Base-by-base conservation (phyloP, 1,140 invertebrate species). In the Ditylenchus dipsaci region DNA sequence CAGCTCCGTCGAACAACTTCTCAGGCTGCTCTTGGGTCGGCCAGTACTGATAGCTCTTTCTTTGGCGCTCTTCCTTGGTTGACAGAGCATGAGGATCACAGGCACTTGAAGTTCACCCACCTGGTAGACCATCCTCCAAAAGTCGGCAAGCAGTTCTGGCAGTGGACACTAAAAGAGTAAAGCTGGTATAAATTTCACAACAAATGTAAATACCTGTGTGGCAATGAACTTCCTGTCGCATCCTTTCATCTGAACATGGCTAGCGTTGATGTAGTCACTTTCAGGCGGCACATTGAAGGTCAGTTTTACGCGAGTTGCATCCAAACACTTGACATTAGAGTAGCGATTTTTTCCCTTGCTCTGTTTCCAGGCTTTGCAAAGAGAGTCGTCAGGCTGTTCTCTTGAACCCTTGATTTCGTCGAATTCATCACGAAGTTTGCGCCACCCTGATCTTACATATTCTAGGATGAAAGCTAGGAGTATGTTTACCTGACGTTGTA, bases 261-360 rank as follows among this genome's bases (percentile, higher is more conserved):
- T 53, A 21, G 49, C 49, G 15, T 53, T 53, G 49, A 53, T 53
- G 49, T 53, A 53, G 49, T 53, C 49, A 53, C 49, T 17, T 26
- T 53, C 49, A 7, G 49, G 49, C 15, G 49, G 23, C n/a, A 53
- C 49, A 26, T 53, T 53, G 15, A 53, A 17, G 3, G n/a, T 19
- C 8, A 53, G 49, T 17, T 53, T 19, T 8, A 53, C 49, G 3
- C 49, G 49, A 7, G 49, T 53, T 7, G 49, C 49, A 53, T 53
- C 49, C n/a, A 26, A 15, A 53, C n/a, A 19, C 49, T 21, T 19
- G 1, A 53, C 49, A 26, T 53, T 21, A 8, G n/a, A 19, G 49
- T 53, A 53, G 23, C 49, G 49, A 53, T 53, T 53, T 17, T 38
- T 38, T 38, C 33, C 33, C 11, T 38, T 38, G 33, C 11, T 38